phyloP scores from a whole-genome alignment of 2,888 invertebrate genomes.

The Ganaspis brasiliensis region DNA sequence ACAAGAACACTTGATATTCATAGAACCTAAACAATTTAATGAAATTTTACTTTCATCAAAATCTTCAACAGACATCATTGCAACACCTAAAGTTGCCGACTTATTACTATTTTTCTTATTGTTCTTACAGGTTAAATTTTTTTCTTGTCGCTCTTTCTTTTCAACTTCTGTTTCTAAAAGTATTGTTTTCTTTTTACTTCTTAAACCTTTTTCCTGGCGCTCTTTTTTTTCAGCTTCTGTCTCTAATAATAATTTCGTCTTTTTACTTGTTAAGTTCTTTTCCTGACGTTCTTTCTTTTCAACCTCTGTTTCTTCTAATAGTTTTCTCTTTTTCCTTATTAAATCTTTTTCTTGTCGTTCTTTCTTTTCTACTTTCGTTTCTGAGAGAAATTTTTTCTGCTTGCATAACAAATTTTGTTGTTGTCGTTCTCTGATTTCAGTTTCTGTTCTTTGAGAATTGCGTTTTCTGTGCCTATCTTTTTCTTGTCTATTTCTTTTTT shows the following conservation, averaged over 20 bases:
- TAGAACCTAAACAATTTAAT: not conserved
- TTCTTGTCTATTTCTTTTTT: not conserved
- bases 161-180: not conserved
- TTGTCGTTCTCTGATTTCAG: too few species aligned
- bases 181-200: not conserved
- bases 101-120: not conserved
- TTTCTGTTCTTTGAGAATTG: too few species aligned
- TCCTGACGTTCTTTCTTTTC: slow-evolving; percentile 2
- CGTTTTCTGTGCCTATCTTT: not conserved
- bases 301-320: not conserved
- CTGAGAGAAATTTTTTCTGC: not conserved
- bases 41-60: slow-evolving; percentile 8
- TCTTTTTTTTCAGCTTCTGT: slow-evolving; percentile 10
- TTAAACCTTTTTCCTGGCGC: not conserved
- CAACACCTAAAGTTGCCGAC: not conserved
- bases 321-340: not conserved
- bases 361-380: not conserved
- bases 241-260: not conserved
- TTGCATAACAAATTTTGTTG: too few species aligned
- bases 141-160: not conserved
- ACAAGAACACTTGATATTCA: not conserved
- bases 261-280: not conserved
- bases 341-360: not conserved
- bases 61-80: not conserved
- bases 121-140: not conserved